Evolutionary conservation across 2,797 vertebrate species (phyloP).

Genomic region (Echiichthys vipera): DNA sequence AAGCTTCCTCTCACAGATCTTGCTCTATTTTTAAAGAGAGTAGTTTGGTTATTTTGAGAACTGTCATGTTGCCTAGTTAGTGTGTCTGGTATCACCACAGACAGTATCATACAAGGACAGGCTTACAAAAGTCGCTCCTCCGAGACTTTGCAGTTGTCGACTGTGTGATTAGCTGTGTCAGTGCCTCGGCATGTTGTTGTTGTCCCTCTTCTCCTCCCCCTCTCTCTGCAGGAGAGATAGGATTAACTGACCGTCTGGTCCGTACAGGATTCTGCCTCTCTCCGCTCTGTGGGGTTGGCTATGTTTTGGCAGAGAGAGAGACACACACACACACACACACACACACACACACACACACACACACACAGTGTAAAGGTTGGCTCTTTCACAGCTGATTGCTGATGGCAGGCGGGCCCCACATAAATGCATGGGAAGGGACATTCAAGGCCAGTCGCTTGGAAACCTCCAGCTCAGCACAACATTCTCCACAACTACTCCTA

Average conservation of each 20-base stretch:
- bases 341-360: conserved; percentile 6
- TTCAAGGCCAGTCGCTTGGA: conserved; percentile 54
- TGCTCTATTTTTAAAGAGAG: neutral
- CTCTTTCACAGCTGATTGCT: conserved; percentile 60
- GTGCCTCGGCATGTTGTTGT: conserved; percentile 53
- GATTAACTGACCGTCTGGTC: conserved; percentile 74
- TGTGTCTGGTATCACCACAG: conserved; percentile 11
- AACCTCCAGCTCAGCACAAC: conserved; percentile 47
- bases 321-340: neutral
- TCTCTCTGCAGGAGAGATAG: conserved; percentile 48
- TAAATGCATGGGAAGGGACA: conserved; percentile 34
- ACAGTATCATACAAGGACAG: conserved; percentile 26
- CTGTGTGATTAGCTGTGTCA: conserved; percentile 69
- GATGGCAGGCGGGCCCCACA: conserved; percentile 41
- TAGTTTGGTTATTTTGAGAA: neutral
- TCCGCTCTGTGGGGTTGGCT: conserved; percentile 24
- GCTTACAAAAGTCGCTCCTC: conserved; percentile 40
- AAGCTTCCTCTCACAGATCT: neutral
- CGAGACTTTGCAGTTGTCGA: conserved; percentile 38
- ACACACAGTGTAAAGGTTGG: conserved; percentile 39
- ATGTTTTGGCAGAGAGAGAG: conserved; percentile 49
- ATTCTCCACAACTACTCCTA: conserved; percentile 16
- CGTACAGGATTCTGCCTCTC: conserved; percentile 59
- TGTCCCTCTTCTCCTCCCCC: conserved; percentile 49
- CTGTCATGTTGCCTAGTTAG: neutral